Evolutionary conservation across 1,140 invertebrate genomes (phyloP), one percentile per base, ranked within the genome.

Genomic region (Spodoptera frugiperda): DNA sequence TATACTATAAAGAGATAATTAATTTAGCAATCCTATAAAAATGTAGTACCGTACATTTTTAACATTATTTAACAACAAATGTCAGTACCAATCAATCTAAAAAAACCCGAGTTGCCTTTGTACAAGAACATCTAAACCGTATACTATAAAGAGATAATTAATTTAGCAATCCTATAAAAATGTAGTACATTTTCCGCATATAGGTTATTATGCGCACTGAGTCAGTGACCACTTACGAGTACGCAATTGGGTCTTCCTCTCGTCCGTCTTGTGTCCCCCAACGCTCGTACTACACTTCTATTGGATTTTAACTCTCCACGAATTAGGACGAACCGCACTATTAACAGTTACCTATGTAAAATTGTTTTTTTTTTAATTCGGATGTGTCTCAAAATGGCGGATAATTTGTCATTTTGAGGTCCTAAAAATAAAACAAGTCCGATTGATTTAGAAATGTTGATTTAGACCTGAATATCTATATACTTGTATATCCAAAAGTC

Each of bases 201-300:
- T 90, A 84, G 87, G 88, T 89, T 87, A 91, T 72, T 82, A 87
- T 82, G 53, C 78, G 82, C 80, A 88, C 84, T 90, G 88, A 91
- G 90, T 92, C 89, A 90, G 87, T 91, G 90, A 91, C 88, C 90
- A 91, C 78, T 90, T 90, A 88, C 71, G 67, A 33, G 71, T 44
- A 48, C 46, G 77, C 89, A 92, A 92, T 92, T 92, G 89, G 71
- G 80, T 75, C 87, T 90, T 92, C 90, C 90, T 91, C 80, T 78
- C 76, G 54, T 33, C 39, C 78, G 79, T 85, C 80, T 83, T 72
- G 78, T 51, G 70, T 72, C 71, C 74, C 63, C 76, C 71, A 48
- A 39, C 33, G 39, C 12, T 46, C 63, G 19, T 70, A 67, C 53
- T n/a, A 49, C n/a, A 30, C 48, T 54, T 76, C 53, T 78, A 72